Conservation (phyloP, 2,797 vertebrate genomes). For the Coendou prehensilis region DNA sequence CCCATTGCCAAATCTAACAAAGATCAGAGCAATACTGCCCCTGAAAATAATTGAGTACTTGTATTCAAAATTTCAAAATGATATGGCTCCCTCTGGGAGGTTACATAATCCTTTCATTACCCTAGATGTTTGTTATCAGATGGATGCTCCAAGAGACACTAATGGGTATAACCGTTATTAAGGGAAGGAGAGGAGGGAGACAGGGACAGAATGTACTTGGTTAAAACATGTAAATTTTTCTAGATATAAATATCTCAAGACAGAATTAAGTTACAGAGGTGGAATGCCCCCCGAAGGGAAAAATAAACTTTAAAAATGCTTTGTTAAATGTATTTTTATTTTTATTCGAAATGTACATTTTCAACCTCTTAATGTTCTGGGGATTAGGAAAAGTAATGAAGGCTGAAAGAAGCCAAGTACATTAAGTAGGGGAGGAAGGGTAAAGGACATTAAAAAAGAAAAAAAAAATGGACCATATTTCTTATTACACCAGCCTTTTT, state of each 20-base stretch:
- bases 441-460: background rate
- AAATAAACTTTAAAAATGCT: conserved; percentile 73
- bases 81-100: conserved; percentile 62
- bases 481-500: background rate
- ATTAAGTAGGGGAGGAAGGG: background rate
- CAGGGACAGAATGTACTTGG: conserved; percentile 65
- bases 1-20: conserved; percentile 73
- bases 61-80: conserved; percentile 81
- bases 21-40: conserved; percentile 69
- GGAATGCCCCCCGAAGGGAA: background rate
- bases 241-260: conserved; percentile 66
- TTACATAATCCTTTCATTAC: conserved; percentile 77
- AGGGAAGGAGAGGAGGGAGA: conserved; percentile 48
- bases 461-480: background rate
- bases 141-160: conserved; percentile 73
- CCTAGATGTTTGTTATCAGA: conserved; percentile 69
- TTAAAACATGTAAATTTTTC: conserved; percentile 73
- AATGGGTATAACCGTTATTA: conserved; percentile 75
- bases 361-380: conserved; percentile 62
- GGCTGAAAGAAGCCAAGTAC: background rate
- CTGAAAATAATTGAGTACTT: conserved; percentile 79
- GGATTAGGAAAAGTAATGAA: conserved; percentile 57
- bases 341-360: conserved; percentile 79
- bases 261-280: conserved; percentile 80
- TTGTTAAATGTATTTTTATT: conserved; percentile 68